A percentile compares a stretch with the other conserved stretches of the same genome.
Conservation (phyloP, 2,797 vertebrate species). For the Poeciliopsis presidionis region DNA sequence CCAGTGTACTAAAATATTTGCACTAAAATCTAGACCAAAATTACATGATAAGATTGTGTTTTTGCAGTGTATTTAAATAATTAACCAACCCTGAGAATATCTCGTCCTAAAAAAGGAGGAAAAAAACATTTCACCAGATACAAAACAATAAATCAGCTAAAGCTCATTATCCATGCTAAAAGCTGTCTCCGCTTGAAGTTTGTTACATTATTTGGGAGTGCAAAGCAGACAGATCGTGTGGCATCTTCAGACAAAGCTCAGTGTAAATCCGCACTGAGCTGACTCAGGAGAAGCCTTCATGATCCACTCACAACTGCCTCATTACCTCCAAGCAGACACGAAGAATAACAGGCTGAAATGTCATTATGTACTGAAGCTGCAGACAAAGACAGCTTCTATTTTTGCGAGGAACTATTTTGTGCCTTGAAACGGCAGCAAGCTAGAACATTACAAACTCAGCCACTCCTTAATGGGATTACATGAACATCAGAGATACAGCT, state of each 20-base stretch:
- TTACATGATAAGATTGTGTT: too few relatives aligned
- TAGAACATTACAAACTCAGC: conserved; percentile 36
- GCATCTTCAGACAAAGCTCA: conserved; percentile 27
- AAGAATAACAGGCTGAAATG: conserved; percentile 55
- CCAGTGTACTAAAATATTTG: too few relatives aligned
- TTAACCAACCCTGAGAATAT: conserved; percentile 63
- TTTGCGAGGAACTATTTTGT: conserved; percentile 41
- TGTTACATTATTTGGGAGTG: conserved; percentile 40
- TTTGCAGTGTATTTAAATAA: conserved; percentile 63
- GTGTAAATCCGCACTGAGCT: conserved; percentile 36
- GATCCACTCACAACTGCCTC: conserved; percentile 49
- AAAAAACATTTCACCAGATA: conserved; percentile 21
- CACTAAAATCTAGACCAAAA: too few relatives aligned
- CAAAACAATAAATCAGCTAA: conserved; percentile 21
- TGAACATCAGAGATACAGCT: conserved; percentile 47
- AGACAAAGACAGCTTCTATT: conserved; percentile 55
- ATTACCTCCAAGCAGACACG: conserved; percentile 42
- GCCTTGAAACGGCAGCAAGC: conserved; percentile 35
- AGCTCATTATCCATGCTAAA: conserved; percentile 31
- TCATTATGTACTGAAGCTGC: conserved; percentile 47
- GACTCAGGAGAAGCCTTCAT: conserved; percentile 44
- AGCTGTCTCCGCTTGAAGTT: conserved; percentile 23
- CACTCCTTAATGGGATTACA: conserved; percentile 56
- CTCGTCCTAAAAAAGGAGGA: conserved; percentile 24
- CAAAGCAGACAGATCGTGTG: conserved; percentile 39